Conservation (phyloP, 2,888 invertebrate genomes). For the Aproaerema taeniolella region DNA sequence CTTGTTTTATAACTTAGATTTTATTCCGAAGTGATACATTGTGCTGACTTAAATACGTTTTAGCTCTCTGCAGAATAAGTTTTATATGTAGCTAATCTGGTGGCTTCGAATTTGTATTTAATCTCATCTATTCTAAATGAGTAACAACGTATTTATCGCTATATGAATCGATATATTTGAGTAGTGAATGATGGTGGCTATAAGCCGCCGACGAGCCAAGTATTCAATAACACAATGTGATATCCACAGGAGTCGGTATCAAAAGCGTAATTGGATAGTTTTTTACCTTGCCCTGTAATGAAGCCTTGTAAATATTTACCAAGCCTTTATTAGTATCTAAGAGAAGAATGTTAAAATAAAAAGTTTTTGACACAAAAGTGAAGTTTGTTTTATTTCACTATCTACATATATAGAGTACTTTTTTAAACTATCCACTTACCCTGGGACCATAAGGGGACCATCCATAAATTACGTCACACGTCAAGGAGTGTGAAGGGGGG, state of each 20-base stretch:
- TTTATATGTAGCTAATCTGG: conserved; percentile 29
- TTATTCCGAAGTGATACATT: conserved; percentile 50
- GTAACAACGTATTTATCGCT: conserved; percentile 21
- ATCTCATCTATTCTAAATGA: conserved; percentile 21
- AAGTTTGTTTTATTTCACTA: conserved; percentile 52
- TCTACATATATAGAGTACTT: no score
- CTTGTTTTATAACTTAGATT: conserved; percentile 61
- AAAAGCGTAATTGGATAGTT: conserved; percentile 64
- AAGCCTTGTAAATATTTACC: conserved; percentile 75
- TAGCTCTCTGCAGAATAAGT: conserved; percentile 42
- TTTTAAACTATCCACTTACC: no score
- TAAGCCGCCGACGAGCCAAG: conserved; percentile 48
- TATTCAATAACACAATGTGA: conserved; percentile 55
- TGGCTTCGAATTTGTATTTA: conserved; percentile 39
- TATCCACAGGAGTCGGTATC: conserved; percentile 53
- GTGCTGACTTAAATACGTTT: conserved; percentile 39
- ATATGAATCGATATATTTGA: conserved; percentile 8
- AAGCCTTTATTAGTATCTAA: conserved; percentile 73
- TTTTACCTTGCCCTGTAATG: conserved; percentile 74
- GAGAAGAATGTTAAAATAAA: conserved; percentile 70
- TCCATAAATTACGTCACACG: no score
- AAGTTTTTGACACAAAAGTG: conserved; percentile 56
- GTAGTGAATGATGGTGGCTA: conserved; percentile 23
- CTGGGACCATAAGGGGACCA: no score
- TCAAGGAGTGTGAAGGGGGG: no score